These are phyloP conservation scores for Apodemia mormo DNA, from an alignment of 2,888 invertebrate genomes.

Conservation along the genomic window DNA sequence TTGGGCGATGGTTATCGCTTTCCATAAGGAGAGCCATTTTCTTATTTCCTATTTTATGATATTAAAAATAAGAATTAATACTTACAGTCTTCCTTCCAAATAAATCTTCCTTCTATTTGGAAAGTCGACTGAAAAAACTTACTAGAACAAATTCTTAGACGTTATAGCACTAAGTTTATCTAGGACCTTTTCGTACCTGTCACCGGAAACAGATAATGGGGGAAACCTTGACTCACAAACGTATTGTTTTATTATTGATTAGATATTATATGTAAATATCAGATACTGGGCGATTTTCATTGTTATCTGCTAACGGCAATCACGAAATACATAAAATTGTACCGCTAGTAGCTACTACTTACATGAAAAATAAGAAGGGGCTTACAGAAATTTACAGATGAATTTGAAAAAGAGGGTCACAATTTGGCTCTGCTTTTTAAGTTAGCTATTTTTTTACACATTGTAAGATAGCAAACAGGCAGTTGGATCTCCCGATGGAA, in stretches of 20 bases:
- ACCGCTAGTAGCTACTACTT: not conserved
- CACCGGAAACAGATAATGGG: conserved; percentile 21
- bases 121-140: not conserved
- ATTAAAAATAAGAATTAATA: too few species aligned
- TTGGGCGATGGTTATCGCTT: too few species aligned
- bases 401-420: not conserved
- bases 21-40: too few species aligned
- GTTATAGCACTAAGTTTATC: not conserved
- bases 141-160: not conserved
- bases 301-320: not conserved
- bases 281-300: not conserved
- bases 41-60: too few species aligned
- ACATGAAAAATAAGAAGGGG: not conserved
- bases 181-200: conserved; percentile 15
- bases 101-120: too few species aligned
- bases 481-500: too few species aligned
- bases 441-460: too few species aligned
- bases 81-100: too few species aligned
- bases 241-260: conserved; percentile 20
- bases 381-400: too few species aligned
- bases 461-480: too few species aligned
- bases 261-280: conserved; percentile 12
- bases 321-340: not conserved
- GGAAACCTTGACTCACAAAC: conserved; percentile 21
- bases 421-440: too few species aligned